Evolutionary conservation across 30 jellyfish, hydroid and myxozoan genomes (phyloP), one percentile per base, ranked within the genome.

Genomic region (Cassiopea andromeda): DNA sequence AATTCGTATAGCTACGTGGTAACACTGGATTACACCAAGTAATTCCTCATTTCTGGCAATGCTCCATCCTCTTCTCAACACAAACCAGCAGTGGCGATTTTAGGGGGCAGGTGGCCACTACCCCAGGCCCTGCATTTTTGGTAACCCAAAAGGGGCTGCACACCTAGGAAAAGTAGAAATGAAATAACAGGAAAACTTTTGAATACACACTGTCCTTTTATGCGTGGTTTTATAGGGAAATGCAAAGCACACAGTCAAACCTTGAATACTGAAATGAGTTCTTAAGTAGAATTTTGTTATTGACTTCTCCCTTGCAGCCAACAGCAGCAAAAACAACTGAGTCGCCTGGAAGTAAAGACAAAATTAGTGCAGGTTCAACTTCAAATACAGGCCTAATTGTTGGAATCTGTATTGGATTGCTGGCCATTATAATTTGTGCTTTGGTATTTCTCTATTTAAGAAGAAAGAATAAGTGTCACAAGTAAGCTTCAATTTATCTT

Each of bases 351-450:
- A 48, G 69, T 59, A 83, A 70, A 7, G 50, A 69, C 49, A 69
- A 7, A 54, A 17, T 71, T 1, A 54, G 60, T n/a, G 77, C 77
- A 1, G 48, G 48, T 46, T 38, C 50, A 46, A 5, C 75, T 12
- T 83, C 91, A 10, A 48, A 69, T 27, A 80, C 78, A 2, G 91
- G 79, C 59, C 84, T 73, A 9, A 69, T 69, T 54, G 84, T 78
- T 3, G 91, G 91, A 12, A 19, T 57, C 7, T 14, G 79, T 44
- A 13, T 83, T 60, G 91, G 84, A 48, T 60, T 71, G n/a, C 5
- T 83, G 27, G 75, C 60, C 15, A 66, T 83, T 7, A 18, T 83
- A 7, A 47, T 48, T 5, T 15, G 48, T 14, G 77, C 46, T 19
- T 84, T 46, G 17, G 76, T 69, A 44, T 69, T 82, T n/a, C 61